Conservation (phyloP, 2,888 invertebrate species). For the Sialis fuliginosa region DNA sequence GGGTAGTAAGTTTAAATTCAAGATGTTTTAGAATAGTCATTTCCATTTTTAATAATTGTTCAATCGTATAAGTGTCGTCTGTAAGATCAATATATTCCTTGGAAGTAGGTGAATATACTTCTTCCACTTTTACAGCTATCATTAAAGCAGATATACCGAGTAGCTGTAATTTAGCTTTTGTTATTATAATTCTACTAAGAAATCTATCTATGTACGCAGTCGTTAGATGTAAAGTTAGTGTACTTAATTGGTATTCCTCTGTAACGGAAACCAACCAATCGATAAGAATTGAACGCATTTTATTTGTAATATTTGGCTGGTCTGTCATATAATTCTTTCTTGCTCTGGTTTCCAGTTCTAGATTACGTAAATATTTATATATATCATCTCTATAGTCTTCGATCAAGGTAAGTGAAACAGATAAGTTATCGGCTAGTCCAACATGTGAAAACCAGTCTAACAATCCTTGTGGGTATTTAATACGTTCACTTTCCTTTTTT, state of each 20-base stretch:
- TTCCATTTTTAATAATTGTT: conserved; percentile 22
- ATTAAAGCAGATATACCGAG: conserved; percentile 23
- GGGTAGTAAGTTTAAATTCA: conserved; percentile 19
- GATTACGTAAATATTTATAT: too few relatives aligned
- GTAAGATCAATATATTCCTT: conserved; percentile 21
- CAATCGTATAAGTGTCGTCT: conserved; percentile 17
- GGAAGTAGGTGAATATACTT: conserved; percentile 20
- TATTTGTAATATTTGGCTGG: conserved; percentile 18
- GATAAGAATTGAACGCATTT: conserved; percentile 19
- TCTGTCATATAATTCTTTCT: conserved; percentile 19
- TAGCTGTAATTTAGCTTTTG: conserved; percentile 20
- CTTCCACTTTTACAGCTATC: conserved; percentile 23
- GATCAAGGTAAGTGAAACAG: too few relatives aligned
- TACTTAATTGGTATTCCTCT: conserved; percentile 19
- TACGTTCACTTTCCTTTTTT: too few relatives aligned
- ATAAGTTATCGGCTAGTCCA: too few relatives aligned
- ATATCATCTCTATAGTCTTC: too few relatives aligned
- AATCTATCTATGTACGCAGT: conserved; percentile 19
- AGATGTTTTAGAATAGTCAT: conserved; percentile 19
- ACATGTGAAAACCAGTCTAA: too few relatives aligned
- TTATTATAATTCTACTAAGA: conserved; percentile 12
- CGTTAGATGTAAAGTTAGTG: conserved; percentile 20
- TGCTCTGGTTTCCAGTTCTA: conserved; percentile 14
- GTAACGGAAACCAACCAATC: conserved; percentile 22
- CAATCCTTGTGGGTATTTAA: too few relatives aligned